Evolutionary conservation across 1,140 invertebrate genomes (phyloP).

Genomic region (Orius insidiosus): DNA sequence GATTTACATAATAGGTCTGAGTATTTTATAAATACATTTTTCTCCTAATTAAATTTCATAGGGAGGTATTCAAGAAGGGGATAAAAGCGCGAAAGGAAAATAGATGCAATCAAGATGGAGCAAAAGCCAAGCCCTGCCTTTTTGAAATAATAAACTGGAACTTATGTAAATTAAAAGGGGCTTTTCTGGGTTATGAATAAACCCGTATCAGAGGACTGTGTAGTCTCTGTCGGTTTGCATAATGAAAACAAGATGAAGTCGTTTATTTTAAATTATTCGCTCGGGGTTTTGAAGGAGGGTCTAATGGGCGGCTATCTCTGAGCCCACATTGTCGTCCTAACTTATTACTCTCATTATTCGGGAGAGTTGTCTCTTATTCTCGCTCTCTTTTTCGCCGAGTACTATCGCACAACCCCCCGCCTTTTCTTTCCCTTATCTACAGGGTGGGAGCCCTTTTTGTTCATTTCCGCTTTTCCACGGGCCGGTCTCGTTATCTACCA

Average conservation of each 20-base stretch:
- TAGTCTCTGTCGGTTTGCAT: slow-evolving; percentile 12
- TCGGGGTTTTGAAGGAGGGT: neutral
- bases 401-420: neutral
- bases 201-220: neutral
- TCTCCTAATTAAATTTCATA: slow-evolving; percentile 7
- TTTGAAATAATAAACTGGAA: slow-evolving; percentile 12
- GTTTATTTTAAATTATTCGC: slow-evolving; percentile 12
- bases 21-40: neutral
- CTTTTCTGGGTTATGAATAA: slow-evolving; percentile 10
- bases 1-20: no score
- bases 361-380: neutral
- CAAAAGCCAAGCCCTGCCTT: slow-evolving; percentile 7
- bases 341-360: slow-evolving; percentile 11
- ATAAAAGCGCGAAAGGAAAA: slow-evolving; percentile 8
- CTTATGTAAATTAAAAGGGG: slow-evolving; percentile 12
- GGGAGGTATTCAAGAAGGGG: slow-evolving; percentile 4
- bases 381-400: neutral
- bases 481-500: no score
- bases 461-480: slow-evolving; percentile 8
- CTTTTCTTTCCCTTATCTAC: slow-evolving; percentile 2
- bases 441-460: slow-evolving; percentile 8
- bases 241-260: slow-evolving; percentile 12
- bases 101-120: slow-evolving; percentile 10
- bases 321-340: slow-evolving; percentile 9
- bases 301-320: slow-evolving; percentile 1